Evolutionary conservation across 2,888 invertebrate species (phyloP).

Genomic region (Lepidochitona cinerea): DNA sequence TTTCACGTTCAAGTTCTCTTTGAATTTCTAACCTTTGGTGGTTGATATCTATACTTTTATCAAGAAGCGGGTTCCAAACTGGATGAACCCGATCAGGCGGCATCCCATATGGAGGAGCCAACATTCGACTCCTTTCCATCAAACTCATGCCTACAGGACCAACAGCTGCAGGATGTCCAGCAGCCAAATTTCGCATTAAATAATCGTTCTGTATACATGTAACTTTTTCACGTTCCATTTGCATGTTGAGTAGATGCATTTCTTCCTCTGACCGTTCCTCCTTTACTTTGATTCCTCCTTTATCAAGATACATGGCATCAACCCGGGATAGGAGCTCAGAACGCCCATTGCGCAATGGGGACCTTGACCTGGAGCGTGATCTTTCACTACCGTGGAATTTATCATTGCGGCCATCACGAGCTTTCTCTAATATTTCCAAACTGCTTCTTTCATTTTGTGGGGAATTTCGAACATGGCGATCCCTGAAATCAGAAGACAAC

Average conservation of each 20-base stretch:
- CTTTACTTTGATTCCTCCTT: constrained; percentile 47
- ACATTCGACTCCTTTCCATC: constrained; percentile 50
- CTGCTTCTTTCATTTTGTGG: neutral
- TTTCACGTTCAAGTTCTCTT: constrained; percentile 44
- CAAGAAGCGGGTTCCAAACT: constrained; percentile 49
- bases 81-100: constrained; percentile 45
- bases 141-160: constrained; percentile 33
- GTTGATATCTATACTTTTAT: constrained; percentile 30
- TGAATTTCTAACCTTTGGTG: constrained; percentile 23
- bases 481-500: neutral
- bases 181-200: neutral
- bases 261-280: constrained; percentile 55
- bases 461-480: neutral
- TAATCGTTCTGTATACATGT: constrained; percentile 16
- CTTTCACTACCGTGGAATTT: constrained; percentile 1
- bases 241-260: constrained; percentile 15
- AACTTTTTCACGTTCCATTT: constrained; percentile 32
- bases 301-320: constrained; percentile 47
- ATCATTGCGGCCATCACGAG: neutral
- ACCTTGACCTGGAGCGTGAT: constrained; percentile 55
- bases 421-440: neutral
- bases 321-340: constrained; percentile 39
- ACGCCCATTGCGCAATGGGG: constrained; percentile 56
- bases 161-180: constrained; percentile 25
- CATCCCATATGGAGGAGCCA: constrained; percentile 37